Base-by-base conservation (phyloP, 2,797 vertebrate species). In the Chaetodon trifasciatus region DNA sequence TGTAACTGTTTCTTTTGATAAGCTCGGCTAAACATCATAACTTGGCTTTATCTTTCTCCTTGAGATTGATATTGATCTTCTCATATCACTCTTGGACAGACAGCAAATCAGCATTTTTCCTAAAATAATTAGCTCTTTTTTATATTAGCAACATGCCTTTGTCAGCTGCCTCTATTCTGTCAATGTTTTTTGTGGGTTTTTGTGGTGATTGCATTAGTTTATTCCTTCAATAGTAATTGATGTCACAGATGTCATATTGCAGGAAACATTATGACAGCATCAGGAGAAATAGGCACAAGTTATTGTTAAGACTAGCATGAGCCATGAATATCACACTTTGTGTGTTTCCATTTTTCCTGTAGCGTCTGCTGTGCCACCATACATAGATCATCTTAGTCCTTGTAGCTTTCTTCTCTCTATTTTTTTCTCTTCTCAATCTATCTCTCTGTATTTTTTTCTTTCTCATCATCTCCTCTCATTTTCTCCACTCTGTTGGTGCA, bases 381-480 rank as follows among this genome's bases (percentile, higher is more conserved):
- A 35, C 61, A 44, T 75, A 82, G 64, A 81, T 70, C 39, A 46
- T 76, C 79, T 46, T 8, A 32, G 44, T 74, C 46, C 57, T 19
- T 63, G 16, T 17, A 0, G 37, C 42, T 50, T 23, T 19, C 28
- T 52, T 65, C 19, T 13, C 32, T 53, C 3, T 21, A 32, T 55
- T 50, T 44, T 61, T 52, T 52, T 39, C 44, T 61, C 13, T 66
- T 76, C 76, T 67, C 69, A 57, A 69, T 83, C 60, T 72, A 21
- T 88, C 21, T 58, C 42, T 77, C 6, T 35, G 7, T 74, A 6
- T 55, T 74, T 11, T 44, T 39, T 46, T 12, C 46, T 53, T 82
- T 73, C 72, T 90, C 85, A 85, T 86, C 84, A 78, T 90, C 86
- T 89, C 61, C 65, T 78, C 65, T 84, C 84, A 81, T 83, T 85